These are phyloP conservation scores for Sarcophaga peregrina DNA, from an alignment of 1,140 invertebrate species.

Conservation along the genomic window DNA sequence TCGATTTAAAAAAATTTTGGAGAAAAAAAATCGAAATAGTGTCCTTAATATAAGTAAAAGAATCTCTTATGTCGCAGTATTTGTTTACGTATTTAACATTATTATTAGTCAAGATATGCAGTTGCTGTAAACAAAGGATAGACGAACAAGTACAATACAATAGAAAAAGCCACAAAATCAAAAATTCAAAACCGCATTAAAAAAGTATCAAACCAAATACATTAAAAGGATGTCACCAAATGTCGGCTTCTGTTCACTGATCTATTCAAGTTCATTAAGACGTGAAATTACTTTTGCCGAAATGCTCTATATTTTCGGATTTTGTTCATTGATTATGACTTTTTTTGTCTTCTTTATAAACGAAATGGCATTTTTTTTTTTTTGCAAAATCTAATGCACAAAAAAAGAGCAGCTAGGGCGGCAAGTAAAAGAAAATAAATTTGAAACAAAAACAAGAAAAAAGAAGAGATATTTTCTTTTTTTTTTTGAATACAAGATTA, in stretches of 20 bases:
- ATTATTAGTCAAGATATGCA: background rate
- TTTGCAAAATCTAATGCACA: background rate
- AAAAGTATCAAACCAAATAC: background rate
- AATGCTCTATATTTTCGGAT: background rate
- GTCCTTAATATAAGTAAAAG: too few relatives aligned
- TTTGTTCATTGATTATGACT: conserved; percentile 51
- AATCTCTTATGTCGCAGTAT: background rate
- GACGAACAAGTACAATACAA: background rate
- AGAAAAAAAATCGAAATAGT: too few relatives aligned
- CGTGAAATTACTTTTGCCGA: conserved; percentile 61
- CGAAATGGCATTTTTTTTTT: conserved; percentile 23
- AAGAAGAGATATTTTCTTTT: background rate
- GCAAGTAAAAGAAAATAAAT: conserved; percentile 25
- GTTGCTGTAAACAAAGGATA: background rate
- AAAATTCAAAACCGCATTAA: background rate
- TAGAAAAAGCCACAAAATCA: conserved; percentile 6
- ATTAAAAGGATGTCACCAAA: background rate
- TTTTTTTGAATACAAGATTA: background rate
- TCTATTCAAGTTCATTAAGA: conserved; percentile 64
- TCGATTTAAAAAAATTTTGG: too few relatives aligned
- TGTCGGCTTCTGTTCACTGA: background rate
- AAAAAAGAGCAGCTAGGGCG: conserved; percentile 24
- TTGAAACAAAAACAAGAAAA: background rate
- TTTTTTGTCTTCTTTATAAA: background rate
- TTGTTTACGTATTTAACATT: background rate